Base-by-base conservation (phyloP, 2,797 vertebrate species). In the Tangara arthus region DNA sequence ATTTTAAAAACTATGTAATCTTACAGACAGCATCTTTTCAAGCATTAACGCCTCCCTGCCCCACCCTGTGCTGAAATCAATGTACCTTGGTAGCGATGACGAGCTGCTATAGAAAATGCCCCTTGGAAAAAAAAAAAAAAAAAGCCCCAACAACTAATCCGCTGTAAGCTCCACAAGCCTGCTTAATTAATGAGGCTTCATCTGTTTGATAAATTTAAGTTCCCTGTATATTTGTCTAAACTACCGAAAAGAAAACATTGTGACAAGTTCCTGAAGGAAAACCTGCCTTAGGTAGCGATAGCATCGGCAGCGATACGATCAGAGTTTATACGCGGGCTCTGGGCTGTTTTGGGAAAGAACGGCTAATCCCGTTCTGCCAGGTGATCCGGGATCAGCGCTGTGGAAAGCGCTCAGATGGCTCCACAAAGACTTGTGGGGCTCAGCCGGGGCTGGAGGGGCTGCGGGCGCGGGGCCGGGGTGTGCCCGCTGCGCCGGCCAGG, bases 151-250 rank as follows among this genome's bases (percentile, higher is more conserved):
- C 50, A 50, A 26, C 52, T 89, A 80, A 87, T 80, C 65, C 4
- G 5, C 72, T 61, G 66, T 89, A 95, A 95, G n/a, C 65, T 95
- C 64, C 12, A 56, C 15, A 22, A 49, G 53, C 71, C 63, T 63
- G 37, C 75, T 94, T 94, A 92, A 94, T 96, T 94, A 96, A 97
- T 73, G 89, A 92, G 88, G 56, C 82, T 93, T 95, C 84, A 52
- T 77, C 89, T 65, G 44, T 70, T 88, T 73, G 87, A 87, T 92
- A 94, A 77, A 88, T 95, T 70, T 34, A 85, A 77, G 57, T 71
- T 83, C 65, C 47, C 37, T 92, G 93, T 95, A 49, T 97, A 83
- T 97, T 96, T 95, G 81, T 96, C 87, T 91, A 73, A 97, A 96
- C 94, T 96, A 83, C 91, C 23, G 94, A 50, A 96, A 96, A 90